phyloP scores from a whole-genome alignment of 2,113 vertebrate genomes.

The Boleophthalmus pectinirostris region DNA sequence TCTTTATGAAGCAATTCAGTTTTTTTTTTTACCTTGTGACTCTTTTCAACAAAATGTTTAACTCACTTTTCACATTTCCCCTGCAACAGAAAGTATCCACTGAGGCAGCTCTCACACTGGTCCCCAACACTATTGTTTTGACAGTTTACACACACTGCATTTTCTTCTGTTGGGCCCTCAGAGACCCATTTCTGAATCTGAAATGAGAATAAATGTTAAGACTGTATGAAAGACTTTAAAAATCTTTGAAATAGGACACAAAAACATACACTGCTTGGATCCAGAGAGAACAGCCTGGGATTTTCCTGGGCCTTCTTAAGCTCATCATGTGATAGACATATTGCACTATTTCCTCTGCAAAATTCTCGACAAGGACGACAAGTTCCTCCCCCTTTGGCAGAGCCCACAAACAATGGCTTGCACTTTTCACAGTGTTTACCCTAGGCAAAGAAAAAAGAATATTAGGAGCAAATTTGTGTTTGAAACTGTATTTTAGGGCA shows the following conservation, averaged over 20 bases:
- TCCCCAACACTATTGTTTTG: constrained; percentile 92
- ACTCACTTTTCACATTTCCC: constrained; percentile 89
- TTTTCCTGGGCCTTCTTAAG: constrained; percentile 78
- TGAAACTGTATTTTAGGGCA: neutral
- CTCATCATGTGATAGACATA: constrained; percentile 86
- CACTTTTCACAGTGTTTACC: constrained; percentile 90
- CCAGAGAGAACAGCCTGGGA: constrained; percentile 78
- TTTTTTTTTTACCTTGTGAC: neutral
- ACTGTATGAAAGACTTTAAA: neutral
- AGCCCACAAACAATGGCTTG: constrained; percentile 88
- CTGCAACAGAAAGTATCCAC: constrained; percentile 88
- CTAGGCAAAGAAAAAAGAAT: constrained; percentile 53
- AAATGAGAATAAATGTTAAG: neutral
- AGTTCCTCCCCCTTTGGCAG: constrained; percentile 82
- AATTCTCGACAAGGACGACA: constrained; percentile 87
- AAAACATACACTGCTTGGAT: constrained; percentile 76
- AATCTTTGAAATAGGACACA: neutral
- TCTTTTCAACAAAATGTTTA: neutral
- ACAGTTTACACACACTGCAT: constrained; percentile 86
- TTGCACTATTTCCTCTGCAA: constrained; percentile 85
- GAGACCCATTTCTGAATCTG: constrained; percentile 84
- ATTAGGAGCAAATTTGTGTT: neutral
- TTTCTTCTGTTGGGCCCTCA: constrained; percentile 87
- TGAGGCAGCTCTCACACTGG: constrained; percentile 88
- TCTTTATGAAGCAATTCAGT: too few species aligned